Evolutionary conservation across 1,140 invertebrate genomes (phyloP), one percentile per base, ranked within the genome.

Genomic region (Drosophila bipectinata): DNA sequence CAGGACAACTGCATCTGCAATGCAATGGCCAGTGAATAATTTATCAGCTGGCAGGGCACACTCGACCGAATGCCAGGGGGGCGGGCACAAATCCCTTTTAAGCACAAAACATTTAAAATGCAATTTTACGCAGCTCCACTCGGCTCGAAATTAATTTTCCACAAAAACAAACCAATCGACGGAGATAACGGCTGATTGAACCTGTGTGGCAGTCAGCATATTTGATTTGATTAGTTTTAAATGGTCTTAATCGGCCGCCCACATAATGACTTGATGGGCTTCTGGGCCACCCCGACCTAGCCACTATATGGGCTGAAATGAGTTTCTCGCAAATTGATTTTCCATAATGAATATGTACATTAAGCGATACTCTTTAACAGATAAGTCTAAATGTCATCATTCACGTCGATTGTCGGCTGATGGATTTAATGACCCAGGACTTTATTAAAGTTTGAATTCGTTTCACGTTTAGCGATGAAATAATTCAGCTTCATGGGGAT

Each of bases 221-320:
- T 79, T 83, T 83, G 72, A 88, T 83, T 88, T 88, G 83, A 88
- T 88, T 88, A 83, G 75, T 79, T 88, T 88, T 83, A 88, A 88
- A 83, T 88, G 78, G 75, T 85, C 78, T 85, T 85, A 73, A 80
- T 67, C 69, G 66, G 59, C 81, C 81, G 52, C 62, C 77, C 72
- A 74, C 77, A 69, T 85, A 85, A 85, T 78, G 82, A 87, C 82
- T 87, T 85, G 74, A 87, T 81, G 82, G 87, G 82, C 57, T 68
- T 28, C 56, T 64, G 53, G 14, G 12, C 26, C 15, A 1, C 8
- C 28, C 32, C 55, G 1, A 30, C 44, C 49, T 14, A 15, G 18
- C 14, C 28, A 24, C 18, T 52, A 48, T 55, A 57, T 39, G 37
- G 45, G n/a, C n/a, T 18, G 72, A 61, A 76, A 68, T 56, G 41